Base-by-base conservation (phyloP, 35 echinoderm and acorn worm species). In the Apostichopus californicus region DNA sequence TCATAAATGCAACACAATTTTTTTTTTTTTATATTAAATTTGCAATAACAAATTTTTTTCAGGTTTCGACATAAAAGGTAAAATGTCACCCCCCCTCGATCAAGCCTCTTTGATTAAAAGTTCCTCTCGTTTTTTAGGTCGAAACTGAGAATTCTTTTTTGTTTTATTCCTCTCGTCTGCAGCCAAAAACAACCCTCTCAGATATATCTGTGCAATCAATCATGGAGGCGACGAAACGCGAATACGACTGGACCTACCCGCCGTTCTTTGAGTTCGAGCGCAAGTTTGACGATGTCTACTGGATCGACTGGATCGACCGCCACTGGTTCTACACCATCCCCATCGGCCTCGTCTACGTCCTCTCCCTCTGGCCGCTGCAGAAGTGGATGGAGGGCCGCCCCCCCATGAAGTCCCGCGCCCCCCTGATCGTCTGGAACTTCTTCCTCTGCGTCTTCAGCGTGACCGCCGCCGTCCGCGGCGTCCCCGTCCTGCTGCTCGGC, bases 361-460 rank as follows among this genome's bases (percentile, higher is more conserved):
- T 95, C 6, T 64, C 93, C 6, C 78, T 98, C 13, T 95, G 84
- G 61, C 77, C 78, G 52, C 61, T 83, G 53, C 83, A 81, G 8
- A 82, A 90, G 75, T 94, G 80, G 63, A 98, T 98, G 96, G 87
- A 94, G 61, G 60, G 81, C 54, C 94, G 92, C 5, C 66, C 55
- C 1, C 77, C 92, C 1, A 92, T 92, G 57, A 93, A 95, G 17
- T 90, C 94, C 8, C 92, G 94, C 1, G 79, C 68, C 52, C 91
- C 94, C 72, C 92, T 98, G 9, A 46, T 98, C 15, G 68, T 91
- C 10, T 98, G 96, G 96, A 98, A 98, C 86, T 34, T 98, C 15
- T 84, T 95, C 20, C 90, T 98, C 8, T 90, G 92, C 25, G 68
- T 93, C 5, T 98, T 98, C 86, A 98, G 96, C 78, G 88, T 95